A percentile compares a stretch with the other conserved stretches of the same genome.
Evolutionary conservation across 1,140 invertebrate species (phyloP).

Genomic region (Parapsyche elsis): DNA sequence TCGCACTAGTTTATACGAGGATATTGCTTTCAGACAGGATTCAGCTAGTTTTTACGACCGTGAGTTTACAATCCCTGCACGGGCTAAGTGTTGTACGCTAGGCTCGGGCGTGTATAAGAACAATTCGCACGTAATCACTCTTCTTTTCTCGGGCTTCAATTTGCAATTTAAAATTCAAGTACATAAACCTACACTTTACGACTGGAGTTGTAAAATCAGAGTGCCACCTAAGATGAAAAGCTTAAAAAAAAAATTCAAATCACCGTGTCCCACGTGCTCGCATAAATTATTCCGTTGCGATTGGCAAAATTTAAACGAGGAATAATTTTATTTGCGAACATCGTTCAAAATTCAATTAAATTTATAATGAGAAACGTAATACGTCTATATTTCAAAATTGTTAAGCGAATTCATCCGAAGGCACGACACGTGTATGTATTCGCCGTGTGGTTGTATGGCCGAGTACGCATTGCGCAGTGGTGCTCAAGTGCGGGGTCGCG

Average conservation of each 20-base stretch:
- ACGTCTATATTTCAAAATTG: not conserved
- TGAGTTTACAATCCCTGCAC: conserved; percentile 32
- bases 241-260: too few species aligned
- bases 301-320: too few species aligned
- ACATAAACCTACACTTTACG: conserved; percentile 11
- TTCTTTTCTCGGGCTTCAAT: conserved; percentile 10
- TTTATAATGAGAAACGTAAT: conserved; percentile 1
- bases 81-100: not conserved
- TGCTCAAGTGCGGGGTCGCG: not conserved
- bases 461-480: conserved; percentile 17
- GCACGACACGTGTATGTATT: not conserved
- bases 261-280: too few species aligned
- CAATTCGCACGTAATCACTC: conserved; percentile 31
- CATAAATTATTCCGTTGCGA: too few species aligned
- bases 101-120: not conserved
- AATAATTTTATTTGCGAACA: not conserved
- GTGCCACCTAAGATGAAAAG: too few species aligned
- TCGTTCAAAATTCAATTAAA: not conserved
- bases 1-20: conserved; percentile 14
- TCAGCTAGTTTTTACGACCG: conserved; percentile 36
- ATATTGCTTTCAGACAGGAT: conserved; percentile 24
- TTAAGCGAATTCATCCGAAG: not conserved
- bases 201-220: not conserved
- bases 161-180: conserved; percentile 20
- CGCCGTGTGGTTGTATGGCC: not conserved